Percentiles rank a stretch among this genome's conserved stretches.
Evolutionary conservation across 37 sponge, comb jelly and placozoan species (phyloP).

Genomic region (Aplysina aerophoba): DNA sequence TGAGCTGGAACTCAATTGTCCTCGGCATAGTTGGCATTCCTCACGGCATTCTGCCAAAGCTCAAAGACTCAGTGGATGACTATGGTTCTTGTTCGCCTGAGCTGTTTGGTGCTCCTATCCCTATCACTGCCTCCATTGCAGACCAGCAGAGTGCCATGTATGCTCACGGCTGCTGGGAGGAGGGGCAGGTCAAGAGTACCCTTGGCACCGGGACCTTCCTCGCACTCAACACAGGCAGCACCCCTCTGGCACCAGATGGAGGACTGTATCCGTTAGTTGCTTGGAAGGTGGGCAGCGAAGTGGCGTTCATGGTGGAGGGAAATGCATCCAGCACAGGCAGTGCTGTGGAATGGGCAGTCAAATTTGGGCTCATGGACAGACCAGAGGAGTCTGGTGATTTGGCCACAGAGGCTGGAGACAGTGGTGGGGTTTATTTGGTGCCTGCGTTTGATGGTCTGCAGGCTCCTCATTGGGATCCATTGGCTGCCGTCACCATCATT

Average conservation of each 20-base stretch:
- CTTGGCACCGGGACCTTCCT: conserved; percentile 92
- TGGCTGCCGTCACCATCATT: conserved; percentile 61
- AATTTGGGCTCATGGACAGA: conserved; percentile 68
- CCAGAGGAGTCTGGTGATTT: conserved; percentile 64
- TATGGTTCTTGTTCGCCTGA: conserved; percentile 60
- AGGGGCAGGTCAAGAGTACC: conserved; percentile 84
- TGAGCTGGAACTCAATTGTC: conserved; percentile 70
- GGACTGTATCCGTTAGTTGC: conserved; percentile 92
- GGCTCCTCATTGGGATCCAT: conserved; percentile 85
- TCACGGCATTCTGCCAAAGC: conserved; percentile 73
- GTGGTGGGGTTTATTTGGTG: conserved; percentile 80
- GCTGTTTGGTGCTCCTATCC: conserved; percentile 74
- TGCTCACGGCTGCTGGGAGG: conserved; percentile 91
- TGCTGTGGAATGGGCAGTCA: conserved; percentile 88
- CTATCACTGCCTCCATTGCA: conserved; percentile 74
- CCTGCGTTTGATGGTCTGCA: conserved; percentile 90
- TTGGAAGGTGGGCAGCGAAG: conserved; percentile 86
- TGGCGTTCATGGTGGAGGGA: conserved; percentile 84
- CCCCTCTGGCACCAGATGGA: conserved; percentile 76
- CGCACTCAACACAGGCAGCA: conserved; percentile 76
- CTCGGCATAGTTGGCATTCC: conserved; percentile 72
- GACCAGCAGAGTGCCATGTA: conserved; percentile 95
- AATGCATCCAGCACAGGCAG: conserved; percentile 86
- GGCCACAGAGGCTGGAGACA: conserved; percentile 56
- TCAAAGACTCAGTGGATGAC: conserved; percentile 72